Base-by-base conservation (phyloP, 2,113 vertebrate genomes). In the Cisticola juncidis region DNA sequence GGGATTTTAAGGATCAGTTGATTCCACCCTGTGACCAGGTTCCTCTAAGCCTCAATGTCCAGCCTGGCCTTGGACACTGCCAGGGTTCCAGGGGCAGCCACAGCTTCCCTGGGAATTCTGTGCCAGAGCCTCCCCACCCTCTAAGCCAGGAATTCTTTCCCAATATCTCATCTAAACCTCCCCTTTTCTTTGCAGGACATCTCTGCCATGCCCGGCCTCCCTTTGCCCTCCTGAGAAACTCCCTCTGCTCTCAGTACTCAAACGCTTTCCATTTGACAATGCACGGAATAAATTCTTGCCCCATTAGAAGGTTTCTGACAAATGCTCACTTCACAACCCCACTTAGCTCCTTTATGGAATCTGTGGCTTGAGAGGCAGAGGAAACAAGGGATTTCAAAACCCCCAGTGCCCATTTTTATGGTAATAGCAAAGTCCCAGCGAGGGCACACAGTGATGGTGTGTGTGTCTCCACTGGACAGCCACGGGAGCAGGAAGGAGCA, bases 191-290 rank as follows among this genome's bases (percentile, higher is more conserved):
- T 40, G 31, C 45, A 19, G 50, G 7, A 14, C 18, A 29, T 48
- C 61, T 73, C 57, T 29, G 78, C 81, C 44, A 8, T 17, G 38
- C 33, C 42, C 54, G 18, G 26, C 35, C 58, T 26, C 57, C 26
- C 33, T 51, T 40, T 74, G 35, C 54, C 23, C 23, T 13, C 47
- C 47, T 13, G 42, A 42, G 15, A 42, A 42, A 42, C 42, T 42
- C 42, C 42, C 42, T 24, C 22, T 13, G 47, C 76, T 61, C 48
- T 20, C 87, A 44, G 58, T 1, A 24, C 92, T 84, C 94, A 86
- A 96, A 95, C 53, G 92, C 95, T 97, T 97, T 90, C 92, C 91
- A 85, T 96, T 7, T 11, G 47, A 48, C 47, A 48, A 13, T 12
- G 47, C 47, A 48, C 22, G 10, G 42, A 42, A 42, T 42, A 42